A percentile compares a stretch with the other conserved stretches of the same genome.
Evolutionary conservation across 2,113 vertebrate genomes (phyloP).

Genomic region (Thamnophis sirtalis): DNA sequence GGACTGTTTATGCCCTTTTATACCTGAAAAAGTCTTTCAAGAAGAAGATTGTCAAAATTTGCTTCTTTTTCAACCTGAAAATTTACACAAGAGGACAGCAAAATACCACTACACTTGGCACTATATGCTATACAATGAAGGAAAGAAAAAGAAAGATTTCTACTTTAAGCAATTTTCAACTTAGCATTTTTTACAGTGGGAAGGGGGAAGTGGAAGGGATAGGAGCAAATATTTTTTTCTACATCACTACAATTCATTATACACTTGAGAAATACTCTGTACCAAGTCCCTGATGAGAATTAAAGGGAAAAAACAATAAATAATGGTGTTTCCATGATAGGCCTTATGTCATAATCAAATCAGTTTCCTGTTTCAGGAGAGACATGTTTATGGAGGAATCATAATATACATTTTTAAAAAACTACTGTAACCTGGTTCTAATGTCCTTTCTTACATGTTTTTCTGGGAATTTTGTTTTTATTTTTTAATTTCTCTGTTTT

Average conservation of each 20-base stretch:
- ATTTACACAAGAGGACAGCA: background rate
- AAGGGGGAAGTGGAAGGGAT: background rate
- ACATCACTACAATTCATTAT: background rate
- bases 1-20: background rate
- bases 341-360: conserved; percentile 50
- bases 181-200: background rate
- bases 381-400: background rate
- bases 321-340: background rate
- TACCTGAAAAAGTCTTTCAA: background rate
- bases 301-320: background rate
- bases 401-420: background rate
- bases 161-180: background rate
- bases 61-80: background rate
- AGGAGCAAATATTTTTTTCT: background rate
- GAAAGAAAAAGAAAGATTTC: no score
- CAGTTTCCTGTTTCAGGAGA: background rate
- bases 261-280: background rate
- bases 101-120: background rate
- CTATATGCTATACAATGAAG: background rate
- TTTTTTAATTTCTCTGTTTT: background rate
- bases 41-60: background rate
- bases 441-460: background rate
- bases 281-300: conserved; percentile 45
- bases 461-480: conserved; percentile 4
- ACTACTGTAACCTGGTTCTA: background rate